A percentile compares a stretch with the other conserved stretches of the same genome.
These are phyloP conservation scores for Laothoe populi DNA, from an alignment of 2,888 invertebrate genomes.

Conservation along the genomic window DNA sequence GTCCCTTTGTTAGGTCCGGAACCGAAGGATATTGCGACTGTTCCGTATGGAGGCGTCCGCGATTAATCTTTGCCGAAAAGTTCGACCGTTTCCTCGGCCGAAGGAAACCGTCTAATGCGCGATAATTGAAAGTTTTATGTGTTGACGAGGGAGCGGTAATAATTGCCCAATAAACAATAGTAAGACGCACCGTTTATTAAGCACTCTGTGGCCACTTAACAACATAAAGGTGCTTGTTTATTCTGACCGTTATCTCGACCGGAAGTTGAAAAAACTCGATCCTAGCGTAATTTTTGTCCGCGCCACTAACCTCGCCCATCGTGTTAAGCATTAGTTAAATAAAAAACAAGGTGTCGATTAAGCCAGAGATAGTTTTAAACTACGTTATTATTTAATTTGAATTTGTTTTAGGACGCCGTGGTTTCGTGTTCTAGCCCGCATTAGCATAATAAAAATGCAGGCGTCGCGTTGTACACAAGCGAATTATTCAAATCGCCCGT, in stretches of 20 bases:
- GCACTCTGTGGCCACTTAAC: conserved; percentile 71
- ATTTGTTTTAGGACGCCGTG: conserved; percentile 64
- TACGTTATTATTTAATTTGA: conserved; percentile 69
- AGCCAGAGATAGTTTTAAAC: conserved; percentile 72
- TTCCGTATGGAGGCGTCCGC: conserved; percentile 60
- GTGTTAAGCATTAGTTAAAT: conserved; percentile 69
- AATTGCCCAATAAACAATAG: conserved; percentile 57
- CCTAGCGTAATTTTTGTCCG: conserved; percentile 72
- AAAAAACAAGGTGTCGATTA: conserved; percentile 78
- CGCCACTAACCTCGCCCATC: conserved; percentile 52
- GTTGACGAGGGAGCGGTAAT: conserved; percentile 48
- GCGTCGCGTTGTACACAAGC: conserved; percentile 17
- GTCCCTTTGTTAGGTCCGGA: conserved; percentile 70
- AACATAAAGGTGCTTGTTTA: conserved; percentile 77
- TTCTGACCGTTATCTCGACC: conserved; percentile 74
- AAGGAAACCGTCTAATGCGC: conserved; percentile 72
- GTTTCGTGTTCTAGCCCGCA: conserved; percentile 46
- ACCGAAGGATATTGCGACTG: conserved; percentile 67
- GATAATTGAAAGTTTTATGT: conserved; percentile 68
- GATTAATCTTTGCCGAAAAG: conserved; percentile 66
- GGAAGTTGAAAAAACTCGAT: conserved; percentile 76
- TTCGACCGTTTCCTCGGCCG: conserved; percentile 53
- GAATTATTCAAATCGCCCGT: conserved; percentile 21
- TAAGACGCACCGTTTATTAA: conserved; percentile 60
- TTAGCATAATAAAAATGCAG: conserved; percentile 49